Conservation (phyloP, 2,797 vertebrate genomes). For the Fratercula arctica region DNA sequence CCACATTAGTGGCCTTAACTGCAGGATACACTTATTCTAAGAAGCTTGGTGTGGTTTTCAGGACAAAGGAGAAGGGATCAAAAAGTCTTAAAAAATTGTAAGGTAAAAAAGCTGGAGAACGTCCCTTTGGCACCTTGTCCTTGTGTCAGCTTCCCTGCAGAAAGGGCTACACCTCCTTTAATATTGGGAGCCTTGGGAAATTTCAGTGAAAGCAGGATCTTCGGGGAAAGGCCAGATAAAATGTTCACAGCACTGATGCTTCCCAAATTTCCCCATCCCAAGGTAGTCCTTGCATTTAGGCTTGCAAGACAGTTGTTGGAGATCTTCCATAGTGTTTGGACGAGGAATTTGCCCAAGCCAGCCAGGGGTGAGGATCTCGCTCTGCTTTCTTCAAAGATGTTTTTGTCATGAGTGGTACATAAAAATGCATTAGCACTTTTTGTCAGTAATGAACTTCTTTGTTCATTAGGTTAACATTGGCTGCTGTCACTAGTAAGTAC, state of each 20-base stretch:
- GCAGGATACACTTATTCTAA: background rate
- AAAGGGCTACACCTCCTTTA: background rate
- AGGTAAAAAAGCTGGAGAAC: background rate
- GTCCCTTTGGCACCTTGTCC: background rate
- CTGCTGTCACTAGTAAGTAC: constrained; percentile 50
- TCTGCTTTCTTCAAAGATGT: constrained; percentile 10
- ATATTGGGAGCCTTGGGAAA: background rate
- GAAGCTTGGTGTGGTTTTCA: background rate
- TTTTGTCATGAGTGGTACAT: constrained; percentile 26
- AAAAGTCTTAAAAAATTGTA: background rate
- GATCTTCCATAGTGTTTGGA: background rate
- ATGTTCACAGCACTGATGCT: background rate
- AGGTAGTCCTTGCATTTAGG: background rate
- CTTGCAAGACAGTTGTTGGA: background rate
- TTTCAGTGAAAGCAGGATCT: background rate
- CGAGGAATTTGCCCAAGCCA: background rate
- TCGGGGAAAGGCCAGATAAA: background rate
- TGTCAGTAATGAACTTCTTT: constrained; percentile 48
- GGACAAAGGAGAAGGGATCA: background rate
- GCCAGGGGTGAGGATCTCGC: background rate
- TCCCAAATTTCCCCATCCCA: background rate
- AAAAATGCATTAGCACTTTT: constrained; percentile 43
- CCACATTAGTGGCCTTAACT: background rate
- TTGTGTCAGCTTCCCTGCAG: background rate
- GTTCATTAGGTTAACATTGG: constrained; percentile 47